phyloP scores from a whole-genome alignment of 2,888 invertebrate species.

The Heterodera filipjevi region DNA sequence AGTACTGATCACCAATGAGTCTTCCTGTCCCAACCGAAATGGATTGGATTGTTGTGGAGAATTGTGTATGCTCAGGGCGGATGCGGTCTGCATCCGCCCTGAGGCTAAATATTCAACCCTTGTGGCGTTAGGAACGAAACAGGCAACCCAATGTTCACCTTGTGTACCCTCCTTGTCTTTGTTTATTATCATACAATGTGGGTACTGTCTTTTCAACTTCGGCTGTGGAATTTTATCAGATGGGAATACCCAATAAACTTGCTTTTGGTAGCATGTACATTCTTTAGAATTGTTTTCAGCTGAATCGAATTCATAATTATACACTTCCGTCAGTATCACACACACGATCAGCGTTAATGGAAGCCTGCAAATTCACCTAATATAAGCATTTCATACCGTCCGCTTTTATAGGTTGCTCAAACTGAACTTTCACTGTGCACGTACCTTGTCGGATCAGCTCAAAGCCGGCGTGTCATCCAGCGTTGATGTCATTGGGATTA shows the following conservation, averaged over 20 bases:
- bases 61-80: too few species aligned
- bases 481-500: slow-evolving; percentile 18
- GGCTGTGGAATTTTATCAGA: slow-evolving; percentile 17
- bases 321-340: slow-evolving; percentile 13
- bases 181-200: slow-evolving; percentile 8
- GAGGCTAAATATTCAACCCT: slow-evolving; percentile 19
- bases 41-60: too few species aligned
- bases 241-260: slow-evolving; percentile 20
- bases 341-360: slow-evolving; percentile 25
- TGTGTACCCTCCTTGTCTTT: neutral
- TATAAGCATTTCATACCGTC: neutral
- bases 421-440: neutral
- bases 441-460: slow-evolving; percentile 14
- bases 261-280: neutral
- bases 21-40: too few species aligned
- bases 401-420: neutral
- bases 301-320: slow-evolving; percentile 19
- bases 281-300: neutral
- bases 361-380: slow-evolving; percentile 8
- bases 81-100: too few species aligned
- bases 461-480: neutral
- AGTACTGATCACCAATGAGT: too few species aligned
- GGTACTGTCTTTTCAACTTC: neutral
- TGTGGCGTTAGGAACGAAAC: neutral
- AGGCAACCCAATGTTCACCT: slow-evolving; percentile 25